These are phyloP conservation scores for Megalopta genalis DNA, from an alignment of 1,140 invertebrate genomes.

Conservation along the genomic window DNA sequence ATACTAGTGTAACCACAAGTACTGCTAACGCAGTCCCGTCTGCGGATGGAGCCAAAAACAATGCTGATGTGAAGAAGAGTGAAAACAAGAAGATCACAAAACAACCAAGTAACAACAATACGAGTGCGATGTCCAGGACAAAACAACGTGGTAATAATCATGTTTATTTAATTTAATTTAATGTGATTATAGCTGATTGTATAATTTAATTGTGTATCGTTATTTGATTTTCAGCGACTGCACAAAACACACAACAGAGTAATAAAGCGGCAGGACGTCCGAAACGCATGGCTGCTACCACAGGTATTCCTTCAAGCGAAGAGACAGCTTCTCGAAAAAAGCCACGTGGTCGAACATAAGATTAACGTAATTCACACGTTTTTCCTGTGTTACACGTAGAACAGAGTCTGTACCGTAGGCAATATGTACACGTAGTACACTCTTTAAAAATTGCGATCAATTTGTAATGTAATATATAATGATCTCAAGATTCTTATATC, in stretches of 20 bases:
- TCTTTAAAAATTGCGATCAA: constrained; percentile 62
- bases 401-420: constrained; percentile 72
- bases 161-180: background rate
- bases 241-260: constrained; percentile 58
- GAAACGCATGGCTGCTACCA: constrained; percentile 67
- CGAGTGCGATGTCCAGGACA: constrained; percentile 56
- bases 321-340: constrained; percentile 73
- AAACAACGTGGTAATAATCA: constrained; percentile 63
- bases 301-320: constrained; percentile 56
- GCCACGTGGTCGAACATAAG: constrained; percentile 73
- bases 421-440: constrained; percentile 71
- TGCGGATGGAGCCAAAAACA: constrained; percentile 48
- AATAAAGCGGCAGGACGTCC: constrained; percentile 68
- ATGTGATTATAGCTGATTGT: background rate
- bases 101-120: constrained; percentile 59
- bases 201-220: background rate
- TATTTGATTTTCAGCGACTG: constrained; percentile 56
- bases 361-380: constrained; percentile 57
- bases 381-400: constrained; percentile 63
- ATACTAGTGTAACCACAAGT: constrained; percentile 43
- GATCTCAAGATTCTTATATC: constrained; percentile 67
- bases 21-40: constrained; percentile 28
- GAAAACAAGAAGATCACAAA: constrained; percentile 59
- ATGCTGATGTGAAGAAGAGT: constrained; percentile 60
- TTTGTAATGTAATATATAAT: constrained; percentile 63